A percentile compares a stretch with the other conserved stretches of the same genome.
Evolutionary conservation across 2,888 invertebrate species (phyloP).

Genomic region (Argynnis bischoffii): DNA sequence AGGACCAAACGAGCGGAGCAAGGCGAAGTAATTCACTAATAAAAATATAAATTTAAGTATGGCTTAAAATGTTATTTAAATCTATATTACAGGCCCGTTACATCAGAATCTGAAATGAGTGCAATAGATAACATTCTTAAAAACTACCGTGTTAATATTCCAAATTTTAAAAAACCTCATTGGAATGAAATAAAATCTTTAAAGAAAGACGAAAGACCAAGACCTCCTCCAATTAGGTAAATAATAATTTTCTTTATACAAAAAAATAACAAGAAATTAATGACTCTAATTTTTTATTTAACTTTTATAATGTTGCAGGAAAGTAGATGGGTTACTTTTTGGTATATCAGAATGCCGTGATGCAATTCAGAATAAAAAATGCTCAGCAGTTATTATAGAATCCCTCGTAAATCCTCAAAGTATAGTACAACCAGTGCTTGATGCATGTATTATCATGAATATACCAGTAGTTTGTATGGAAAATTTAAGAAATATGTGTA

Average conservation of each 20-base stretch:
- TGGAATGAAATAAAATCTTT: slow-evolving; percentile 68
- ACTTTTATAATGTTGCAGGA: slow-evolving; percentile 53
- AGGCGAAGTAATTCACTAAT: background rate
- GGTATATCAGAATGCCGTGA: slow-evolving; percentile 65
- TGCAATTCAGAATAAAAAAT: slow-evolving; percentile 51
- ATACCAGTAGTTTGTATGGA: slow-evolving; percentile 67
- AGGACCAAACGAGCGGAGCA: too few relatives aligned
- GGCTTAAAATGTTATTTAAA: background rate
- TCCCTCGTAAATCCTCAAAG: slow-evolving; percentile 63
- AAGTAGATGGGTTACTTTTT: slow-evolving; percentile 64
- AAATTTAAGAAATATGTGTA: slow-evolving; percentile 55
- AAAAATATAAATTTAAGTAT: background rate
- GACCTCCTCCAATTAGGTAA: slow-evolving; percentile 61
- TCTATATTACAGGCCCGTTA: slow-evolving; percentile 55
- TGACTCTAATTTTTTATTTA: background rate
- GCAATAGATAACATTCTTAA: slow-evolving; percentile 48
- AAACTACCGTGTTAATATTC: slow-evolving; percentile 58
- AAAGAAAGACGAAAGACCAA: slow-evolving; percentile 66
- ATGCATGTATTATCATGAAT: slow-evolving; percentile 53
- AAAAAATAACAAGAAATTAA: background rate
- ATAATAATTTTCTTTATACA: background rate
- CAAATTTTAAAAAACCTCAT: slow-evolving; percentile 61
- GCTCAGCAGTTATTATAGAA: slow-evolving; percentile 69
- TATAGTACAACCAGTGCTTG: slow-evolving; percentile 69
- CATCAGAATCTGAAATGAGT: slow-evolving; percentile 52